Evolutionary conservation across 2,797 vertebrate genomes (phyloP), one percentile per base, ranked within the genome.

Genomic region (Coregonus sp.): DNA sequence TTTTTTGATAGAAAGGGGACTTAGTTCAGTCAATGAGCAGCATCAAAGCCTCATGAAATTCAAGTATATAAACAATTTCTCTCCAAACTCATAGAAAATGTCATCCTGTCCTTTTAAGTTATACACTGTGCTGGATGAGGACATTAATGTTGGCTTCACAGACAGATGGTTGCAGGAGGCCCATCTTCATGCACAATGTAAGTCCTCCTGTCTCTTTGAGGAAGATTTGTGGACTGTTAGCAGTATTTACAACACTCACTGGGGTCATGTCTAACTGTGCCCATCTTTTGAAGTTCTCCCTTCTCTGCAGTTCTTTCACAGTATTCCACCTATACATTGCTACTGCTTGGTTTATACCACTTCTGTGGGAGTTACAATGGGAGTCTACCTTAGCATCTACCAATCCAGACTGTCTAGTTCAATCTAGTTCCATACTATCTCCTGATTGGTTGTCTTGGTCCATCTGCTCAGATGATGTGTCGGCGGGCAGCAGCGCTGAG

Each of bases 401-500:
- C 47, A 15, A 37, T 72, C 15, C 40, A 56, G 74, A 50, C 15
- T 40, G 25, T 1, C 40, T 20, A 3, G 40, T 20, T 52, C 33
- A 5, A 5, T 16, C 66, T 71, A 70, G 37, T 54, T 40, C 73
- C 63, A 74, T 81, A 40, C 79, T 75, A 12, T 12, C 72, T 50
- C 6, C 69, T 68, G 40, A 47, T 47, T 47, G 40, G 40, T 47
- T 47, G 9, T 47, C 72, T 3, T 2, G 16, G 1, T 72, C 52
- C 69, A 16, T 78, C 16, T 69, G 67, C 75, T 2, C 74, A 95
- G 95, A 95, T 73, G 94, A 95, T n/a, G 88, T 86, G 16, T 93
- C 93, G 40, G 40, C 40, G 7, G 92, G 88, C 85, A 88, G 93
- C 90, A 93, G 95, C 1, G 79, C 89, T 0, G 93, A 92, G 75